Conservation (phyloP, 2,888 invertebrate genomes). For the Mechanitis messenoides region DNA sequence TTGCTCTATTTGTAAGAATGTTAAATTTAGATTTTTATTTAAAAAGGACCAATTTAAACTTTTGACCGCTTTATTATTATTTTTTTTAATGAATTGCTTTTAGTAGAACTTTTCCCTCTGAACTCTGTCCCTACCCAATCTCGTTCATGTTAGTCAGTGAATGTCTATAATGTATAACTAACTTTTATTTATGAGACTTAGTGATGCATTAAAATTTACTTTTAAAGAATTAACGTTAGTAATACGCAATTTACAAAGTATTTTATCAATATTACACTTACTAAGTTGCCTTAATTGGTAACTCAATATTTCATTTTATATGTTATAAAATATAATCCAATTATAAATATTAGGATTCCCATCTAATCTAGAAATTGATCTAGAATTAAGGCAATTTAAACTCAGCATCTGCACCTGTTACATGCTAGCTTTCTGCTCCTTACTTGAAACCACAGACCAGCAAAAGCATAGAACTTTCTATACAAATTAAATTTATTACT, state of each 20-base stretch:
- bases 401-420: conserved; percentile 16
- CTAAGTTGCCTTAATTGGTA: neutral
- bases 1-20: no score
- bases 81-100: no score
- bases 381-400: conserved; percentile 16
- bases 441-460: conserved; percentile 9
- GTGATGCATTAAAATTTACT: no score
- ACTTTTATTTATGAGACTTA: no score
- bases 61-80: no score
- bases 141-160: no score
- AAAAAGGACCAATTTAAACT: no score
- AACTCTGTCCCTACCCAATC: no score
- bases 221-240: no score
- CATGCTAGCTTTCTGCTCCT: conserved; percentile 9
- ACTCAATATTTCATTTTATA: neutral
- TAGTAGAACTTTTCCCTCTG: no score
- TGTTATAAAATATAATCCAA: neutral
- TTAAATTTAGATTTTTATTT: no score
- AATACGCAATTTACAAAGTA: neutral
- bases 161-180: no score
- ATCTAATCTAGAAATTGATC: conserved; percentile 12
- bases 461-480: conserved; percentile 8
- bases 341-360: neutral
- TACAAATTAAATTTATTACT: neutral
- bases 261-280: neutral